Conservation (phyloP, 1,140 invertebrate species). For the Pollicipes pollicipes region DNA sequence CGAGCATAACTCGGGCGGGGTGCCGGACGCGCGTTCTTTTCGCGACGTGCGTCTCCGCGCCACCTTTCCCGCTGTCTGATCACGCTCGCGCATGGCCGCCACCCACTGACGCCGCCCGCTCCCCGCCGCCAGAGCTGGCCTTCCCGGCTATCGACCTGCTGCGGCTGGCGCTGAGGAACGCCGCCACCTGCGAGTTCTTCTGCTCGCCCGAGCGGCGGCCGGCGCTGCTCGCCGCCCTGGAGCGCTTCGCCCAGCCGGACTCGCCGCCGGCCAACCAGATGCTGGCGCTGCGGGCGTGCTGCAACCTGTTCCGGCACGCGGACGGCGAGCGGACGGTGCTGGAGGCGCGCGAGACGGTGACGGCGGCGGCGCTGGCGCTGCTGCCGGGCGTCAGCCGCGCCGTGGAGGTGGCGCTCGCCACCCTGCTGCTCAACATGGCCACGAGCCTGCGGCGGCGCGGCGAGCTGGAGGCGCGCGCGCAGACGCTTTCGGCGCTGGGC, state of each 20-base stretch:
- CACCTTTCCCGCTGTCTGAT: too few relatives aligned
- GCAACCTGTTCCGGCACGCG: slow-evolving; percentile 45
- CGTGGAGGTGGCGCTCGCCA: slow-evolving; percentile 27
- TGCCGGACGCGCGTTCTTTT: too few relatives aligned
- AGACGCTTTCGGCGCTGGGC: slow-evolving; percentile 22
- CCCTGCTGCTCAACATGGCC: slow-evolving; percentile 54
- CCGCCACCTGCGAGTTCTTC: slow-evolving; percentile 7
- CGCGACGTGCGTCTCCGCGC: too few relatives aligned
- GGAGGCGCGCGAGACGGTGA: slow-evolving; percentile 11
- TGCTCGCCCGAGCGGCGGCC: slow-evolving; percentile 18
- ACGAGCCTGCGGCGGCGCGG: slow-evolving; percentile 28
- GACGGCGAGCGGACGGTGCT: slow-evolving; percentile 19
- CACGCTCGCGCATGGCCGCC: too few relatives aligned
- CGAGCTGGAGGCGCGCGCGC: too few relatives aligned
- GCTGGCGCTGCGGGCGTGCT: slow-evolving; percentile 49
- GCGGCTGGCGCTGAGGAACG: slow-evolving; percentile 49
- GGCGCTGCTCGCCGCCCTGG: slow-evolving; percentile 19
- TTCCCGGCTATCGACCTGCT: slow-evolving; percentile 75
- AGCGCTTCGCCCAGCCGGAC: slow-evolving; percentile 23
- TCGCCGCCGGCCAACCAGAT: slow-evolving; percentile 46
- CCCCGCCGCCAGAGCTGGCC: slow-evolving; percentile 38
- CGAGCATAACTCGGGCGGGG: too few relatives aligned
- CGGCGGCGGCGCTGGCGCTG: too few relatives aligned
- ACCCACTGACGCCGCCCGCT: slow-evolving; percentile 16
- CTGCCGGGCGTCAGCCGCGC: too few relatives aligned